A percentile compares a stretch with the other conserved stretches of the same genome.
phyloP scores from a whole-genome alignment of 1,140 invertebrate genomes.

The Cherax destructor region DNA sequence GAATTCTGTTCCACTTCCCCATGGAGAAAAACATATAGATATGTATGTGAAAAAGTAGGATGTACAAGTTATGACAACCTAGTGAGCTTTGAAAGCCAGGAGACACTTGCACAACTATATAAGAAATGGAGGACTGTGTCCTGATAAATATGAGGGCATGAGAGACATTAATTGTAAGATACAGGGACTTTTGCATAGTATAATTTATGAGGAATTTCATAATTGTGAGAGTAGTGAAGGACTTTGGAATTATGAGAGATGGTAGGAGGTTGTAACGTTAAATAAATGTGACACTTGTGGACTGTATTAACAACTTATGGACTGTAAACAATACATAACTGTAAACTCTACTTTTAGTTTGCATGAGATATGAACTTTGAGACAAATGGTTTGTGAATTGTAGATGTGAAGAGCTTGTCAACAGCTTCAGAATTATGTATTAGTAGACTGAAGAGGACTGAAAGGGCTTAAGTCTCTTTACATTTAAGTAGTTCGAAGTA shows the following conservation, averaged over 20 bases:
- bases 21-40: too few relatives aligned
- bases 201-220: not conserved
- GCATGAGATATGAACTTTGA: not conserved
- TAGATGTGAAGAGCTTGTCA: not conserved
- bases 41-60: too few relatives aligned
- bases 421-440: not conserved
- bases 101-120: too few relatives aligned
- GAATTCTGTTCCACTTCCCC: too few relatives aligned
- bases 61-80: too few relatives aligned
- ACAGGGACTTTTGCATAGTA: not conserved
- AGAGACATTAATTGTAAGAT: not conserved
- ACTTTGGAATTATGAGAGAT: not conserved
- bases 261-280: not conserved
- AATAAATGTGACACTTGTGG: not conserved
- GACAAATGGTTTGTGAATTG: too few relatives aligned
- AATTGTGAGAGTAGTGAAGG: not conserved
- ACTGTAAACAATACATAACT: too few relatives aligned
- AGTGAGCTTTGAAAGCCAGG: too few relatives aligned
- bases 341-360: not conserved
- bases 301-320: not conserved
- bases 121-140: too few relatives aligned
- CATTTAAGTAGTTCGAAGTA: not conserved
- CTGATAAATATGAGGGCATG: not conserved
- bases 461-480: not conserved
- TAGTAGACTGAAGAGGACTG: not conserved